These are phyloP conservation scores for Orthosia gracilis DNA, from an alignment of 2,888 invertebrate species.

Conservation along the genomic window DNA sequence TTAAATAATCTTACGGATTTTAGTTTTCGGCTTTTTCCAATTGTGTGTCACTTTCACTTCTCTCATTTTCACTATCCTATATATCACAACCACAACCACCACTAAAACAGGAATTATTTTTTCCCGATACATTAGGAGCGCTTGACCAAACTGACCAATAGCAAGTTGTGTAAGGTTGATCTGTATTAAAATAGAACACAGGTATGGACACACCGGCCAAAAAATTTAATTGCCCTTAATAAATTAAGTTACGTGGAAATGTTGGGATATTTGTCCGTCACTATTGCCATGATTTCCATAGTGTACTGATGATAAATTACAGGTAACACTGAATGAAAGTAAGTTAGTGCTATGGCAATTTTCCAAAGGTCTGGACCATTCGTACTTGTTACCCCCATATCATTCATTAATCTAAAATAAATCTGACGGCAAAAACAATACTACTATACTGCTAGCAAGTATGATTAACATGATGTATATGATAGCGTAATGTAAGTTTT, in stretches of 20 bases:
- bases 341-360: constrained; percentile 37
- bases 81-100: constrained; percentile 41
- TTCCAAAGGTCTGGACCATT: constrained; percentile 52
- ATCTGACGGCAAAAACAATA: constrained; percentile 22
- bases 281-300: constrained; percentile 13
- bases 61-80: constrained; percentile 48
- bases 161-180: constrained; percentile 54
- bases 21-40: constrained; percentile 47
- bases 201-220: constrained; percentile 47
- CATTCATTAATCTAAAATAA: constrained; percentile 50
- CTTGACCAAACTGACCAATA: constrained; percentile 59
- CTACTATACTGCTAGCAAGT: constrained; percentile 8
- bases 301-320: constrained; percentile 42
- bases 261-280: constrained; percentile 32
- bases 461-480: constrained; percentile 6
- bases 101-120: constrained; percentile 47
- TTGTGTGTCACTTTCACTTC: constrained; percentile 52
- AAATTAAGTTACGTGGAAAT: constrained; percentile 48
- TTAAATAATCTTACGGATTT: constrained; percentile 45
- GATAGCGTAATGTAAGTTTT: constrained; percentile 32
- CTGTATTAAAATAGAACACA: constrained; percentile 63
- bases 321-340: constrained; percentile 57
- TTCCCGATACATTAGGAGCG: constrained; percentile 46
- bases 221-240: constrained; percentile 44
- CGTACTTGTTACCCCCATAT: constrained; percentile 34